These are phyloP conservation scores for Coracias cyanogaster DNA, from an alignment of 2,797 vertebrate species.

Conservation along the genomic window DNA sequence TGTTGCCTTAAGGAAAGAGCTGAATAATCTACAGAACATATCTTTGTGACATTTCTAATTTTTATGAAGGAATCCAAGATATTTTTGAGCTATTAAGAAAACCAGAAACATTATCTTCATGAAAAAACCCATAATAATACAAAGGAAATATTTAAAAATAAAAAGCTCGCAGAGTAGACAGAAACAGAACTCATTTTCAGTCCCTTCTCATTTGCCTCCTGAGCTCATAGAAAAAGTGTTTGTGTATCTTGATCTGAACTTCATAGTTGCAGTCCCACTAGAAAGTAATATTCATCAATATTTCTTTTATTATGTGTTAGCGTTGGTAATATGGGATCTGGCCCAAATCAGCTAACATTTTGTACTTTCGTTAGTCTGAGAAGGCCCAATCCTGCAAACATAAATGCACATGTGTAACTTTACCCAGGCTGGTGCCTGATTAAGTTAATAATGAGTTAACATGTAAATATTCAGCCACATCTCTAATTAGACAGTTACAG, in stretches of 20 bases:
- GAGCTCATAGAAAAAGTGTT: background rate
- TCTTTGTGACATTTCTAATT: background rate
- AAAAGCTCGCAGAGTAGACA: background rate
- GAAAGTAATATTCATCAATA: conserved; percentile 33
- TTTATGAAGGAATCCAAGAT: background rate
- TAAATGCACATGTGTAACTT: conserved; percentile 1
- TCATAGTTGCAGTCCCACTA: background rate
- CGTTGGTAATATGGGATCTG: conserved; percentile 3
- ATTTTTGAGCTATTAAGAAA: background rate
- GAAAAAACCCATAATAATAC: background rate
- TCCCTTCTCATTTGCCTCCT: background rate
- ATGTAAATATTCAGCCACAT: background rate
- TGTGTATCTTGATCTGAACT: conserved; percentile 14
- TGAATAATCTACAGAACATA: background rate
- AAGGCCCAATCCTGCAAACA: background rate
- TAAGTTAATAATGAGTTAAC: background rate
- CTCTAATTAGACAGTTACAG: background rate
- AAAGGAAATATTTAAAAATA: background rate
- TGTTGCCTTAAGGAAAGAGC: background rate
- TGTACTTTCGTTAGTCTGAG: background rate
- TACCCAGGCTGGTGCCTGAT: background rate
- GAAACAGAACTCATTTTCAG: background rate
- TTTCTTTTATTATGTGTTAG: conserved; percentile 51
- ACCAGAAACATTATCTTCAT: background rate
- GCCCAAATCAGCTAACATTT: background rate